Base-by-base conservation (phyloP, 1,140 invertebrate species). In the Anastrepha ludens region DNA sequence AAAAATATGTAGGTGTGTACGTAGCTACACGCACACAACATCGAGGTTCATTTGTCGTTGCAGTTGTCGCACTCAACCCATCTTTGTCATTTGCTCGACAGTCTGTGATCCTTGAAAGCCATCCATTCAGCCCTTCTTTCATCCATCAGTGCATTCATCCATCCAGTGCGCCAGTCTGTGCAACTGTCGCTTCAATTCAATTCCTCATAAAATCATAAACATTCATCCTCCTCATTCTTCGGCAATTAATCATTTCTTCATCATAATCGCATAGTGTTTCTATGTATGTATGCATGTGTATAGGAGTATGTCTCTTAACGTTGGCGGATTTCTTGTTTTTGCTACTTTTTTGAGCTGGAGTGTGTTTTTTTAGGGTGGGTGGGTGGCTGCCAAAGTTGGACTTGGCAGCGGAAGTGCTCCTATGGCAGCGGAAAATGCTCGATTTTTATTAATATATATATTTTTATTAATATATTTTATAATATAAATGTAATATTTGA, bases 191-290 rank as follows among this genome's bases (percentile, higher is more conserved):
- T 58, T 55, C 74, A n/a, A 29, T 81, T 50, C 17, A 55, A 55
- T 55, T 29, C 74, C 47, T 81, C 74, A 81, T 81, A 81, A 81
- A 55, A 81, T 81, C 47, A 81, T 50, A 81, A 81, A 81, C 47
- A 29, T 55, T 81, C n/a, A 41, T 81, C n/a, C 74, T 55, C 50
- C 74, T 55, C 65, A 87, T 87, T 87, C 86, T 70, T 87, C 65
- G 86, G 86, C 44, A 70, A 87, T 87, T 87, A 87, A 87, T 87
- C 86, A 87, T 87, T 60, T 87, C 58, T 44, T 70, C 86, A 50
- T 87, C 86, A 87, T 87, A 70, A 87, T 87, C 86, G 65, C 64
- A 13, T 50, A 81, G 17, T 86, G 58, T 64, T 62, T 65, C 0
- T 29, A 29, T 67, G 85, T 86, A 13, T 65, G n/a, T 62, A 20